Conservation (phyloP, 1,140 invertebrate species). For the Orius insidiosus region DNA sequence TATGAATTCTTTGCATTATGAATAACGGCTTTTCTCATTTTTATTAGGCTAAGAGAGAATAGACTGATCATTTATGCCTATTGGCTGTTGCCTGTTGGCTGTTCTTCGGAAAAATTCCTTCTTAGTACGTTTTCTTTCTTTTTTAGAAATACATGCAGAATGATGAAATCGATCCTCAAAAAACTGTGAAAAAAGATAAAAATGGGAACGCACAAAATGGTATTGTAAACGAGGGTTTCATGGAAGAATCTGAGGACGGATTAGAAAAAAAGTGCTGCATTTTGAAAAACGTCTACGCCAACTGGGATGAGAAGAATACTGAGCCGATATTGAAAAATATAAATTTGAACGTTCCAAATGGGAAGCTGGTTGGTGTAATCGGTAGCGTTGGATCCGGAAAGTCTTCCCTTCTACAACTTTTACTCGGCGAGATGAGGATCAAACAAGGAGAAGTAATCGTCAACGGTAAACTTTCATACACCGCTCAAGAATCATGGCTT, state of each 20-base stretch:
- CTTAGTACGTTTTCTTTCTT: no score
- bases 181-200: conserved; percentile 1
- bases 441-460: conserved; percentile 39
- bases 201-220: neutral
- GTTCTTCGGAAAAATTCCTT: no score
- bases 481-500: conserved; percentile 61
- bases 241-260: neutral
- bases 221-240: neutral
- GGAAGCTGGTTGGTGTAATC: conserved; percentile 51
- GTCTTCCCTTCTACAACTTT: conserved; percentile 55
- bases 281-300: conserved; percentile 31
- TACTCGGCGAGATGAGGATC: conserved; percentile 49
- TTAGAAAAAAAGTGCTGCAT: neutral
- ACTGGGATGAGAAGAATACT: conserved; percentile 39
- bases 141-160: conserved; percentile 31
- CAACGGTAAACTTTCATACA: conserved; percentile 45
- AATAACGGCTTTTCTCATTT: no score
- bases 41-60: no score
- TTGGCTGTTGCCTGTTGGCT: no score
- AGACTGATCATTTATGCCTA: no score
- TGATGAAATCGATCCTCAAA: conserved; percentile 25
- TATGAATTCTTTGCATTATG: conserved; percentile 5
- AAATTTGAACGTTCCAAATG: conserved; percentile 35
- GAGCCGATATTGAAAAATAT: conserved; percentile 43
- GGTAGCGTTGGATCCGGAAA: conserved; percentile 66